Conservation (phyloP, 2,113 vertebrate genomes). For the Paraplagusia blochii region DNA sequence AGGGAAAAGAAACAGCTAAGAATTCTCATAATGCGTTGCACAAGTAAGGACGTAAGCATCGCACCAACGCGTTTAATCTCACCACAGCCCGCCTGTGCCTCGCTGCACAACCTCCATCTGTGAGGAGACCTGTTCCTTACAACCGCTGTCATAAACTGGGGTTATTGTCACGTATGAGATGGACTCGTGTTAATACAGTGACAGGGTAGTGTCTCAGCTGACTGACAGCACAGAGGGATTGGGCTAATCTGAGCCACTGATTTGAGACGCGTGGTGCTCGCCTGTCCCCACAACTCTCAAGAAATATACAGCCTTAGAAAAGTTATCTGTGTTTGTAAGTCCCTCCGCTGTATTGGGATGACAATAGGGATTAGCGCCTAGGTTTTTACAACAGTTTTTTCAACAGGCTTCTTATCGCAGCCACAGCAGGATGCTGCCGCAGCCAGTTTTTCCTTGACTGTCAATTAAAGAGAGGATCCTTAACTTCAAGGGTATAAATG, state of each 20-base stretch:
- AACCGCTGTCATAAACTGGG: conserved; percentile 63
- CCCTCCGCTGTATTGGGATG: conserved; percentile 74
- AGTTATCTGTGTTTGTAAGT: conserved; percentile 79
- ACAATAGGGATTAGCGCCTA: conserved; percentile 82
- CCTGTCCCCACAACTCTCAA: conserved; percentile 70
- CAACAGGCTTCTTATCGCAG: conserved; percentile 70
- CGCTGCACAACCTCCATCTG: conserved; percentile 42
- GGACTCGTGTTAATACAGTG: conserved; percentile 69
- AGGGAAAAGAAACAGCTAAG: conserved; percentile 38
- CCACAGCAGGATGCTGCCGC: conserved; percentile 72
- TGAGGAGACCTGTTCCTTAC: conserved; percentile 57
- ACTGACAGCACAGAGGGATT: conserved; percentile 71
- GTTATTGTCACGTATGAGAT: conserved; percentile 64
- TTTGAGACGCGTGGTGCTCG: conserved; percentile 57
- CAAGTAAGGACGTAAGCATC: conserved; percentile 44
- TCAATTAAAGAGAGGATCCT: conserved; percentile 84
- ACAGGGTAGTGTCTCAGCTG: conserved; percentile 70
- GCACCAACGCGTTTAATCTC: conserved; percentile 59
- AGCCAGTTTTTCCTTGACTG: conserved; percentile 78
- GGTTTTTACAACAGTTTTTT: conserved; percentile 75
- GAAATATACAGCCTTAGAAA: conserved; percentile 71
- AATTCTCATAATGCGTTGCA: conserved; percentile 67
- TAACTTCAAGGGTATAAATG: conserved; percentile 84
- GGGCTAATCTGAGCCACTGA: conserved; percentile 78
- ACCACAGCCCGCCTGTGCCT: conserved; percentile 55